Percentiles rank a stretch among this genome's conserved stretches.
phyloP scores from a whole-genome alignment of 2,888 invertebrate species.

The Cryptus armator region DNA sequence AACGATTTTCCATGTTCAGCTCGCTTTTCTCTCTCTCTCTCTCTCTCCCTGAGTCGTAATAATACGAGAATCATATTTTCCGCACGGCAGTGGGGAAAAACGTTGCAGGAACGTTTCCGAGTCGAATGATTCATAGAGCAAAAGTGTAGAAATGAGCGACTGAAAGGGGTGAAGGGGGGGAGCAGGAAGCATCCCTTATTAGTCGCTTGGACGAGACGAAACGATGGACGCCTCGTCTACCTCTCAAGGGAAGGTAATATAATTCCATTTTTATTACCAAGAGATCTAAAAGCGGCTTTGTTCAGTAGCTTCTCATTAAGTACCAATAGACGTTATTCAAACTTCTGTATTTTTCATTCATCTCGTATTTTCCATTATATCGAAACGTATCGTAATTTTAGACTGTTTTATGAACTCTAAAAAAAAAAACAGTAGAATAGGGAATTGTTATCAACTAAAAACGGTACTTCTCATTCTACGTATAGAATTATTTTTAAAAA shows the following conservation, averaged over 20 bases:
- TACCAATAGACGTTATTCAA: too few species aligned
- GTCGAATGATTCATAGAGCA: not conserved
- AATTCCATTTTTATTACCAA: not conserved
- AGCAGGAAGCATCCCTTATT: not conserved
- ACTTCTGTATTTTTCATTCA: too few species aligned
- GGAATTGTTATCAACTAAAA: too few species aligned
- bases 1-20: conserved; percentile 14
- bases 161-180: not conserved
- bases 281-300: not conserved
- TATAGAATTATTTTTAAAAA: too few species aligned
- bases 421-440: too few species aligned
- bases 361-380: too few species aligned
- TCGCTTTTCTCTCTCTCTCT: not conserved
- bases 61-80: conserved; percentile 22
- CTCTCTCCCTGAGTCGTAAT: not conserved
- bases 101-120: not conserved
- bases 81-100: not conserved
- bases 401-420: too few species aligned
- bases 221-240: not conserved
- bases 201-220: not conserved
- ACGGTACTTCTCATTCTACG: too few species aligned
- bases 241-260: not conserved
- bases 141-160: too few species aligned
- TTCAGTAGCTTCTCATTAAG: not conserved
- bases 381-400: too few species aligned